Base-by-base conservation (phyloP, 2,888 invertebrate genomes). In the Leptarthrus brevirostris region DNA sequence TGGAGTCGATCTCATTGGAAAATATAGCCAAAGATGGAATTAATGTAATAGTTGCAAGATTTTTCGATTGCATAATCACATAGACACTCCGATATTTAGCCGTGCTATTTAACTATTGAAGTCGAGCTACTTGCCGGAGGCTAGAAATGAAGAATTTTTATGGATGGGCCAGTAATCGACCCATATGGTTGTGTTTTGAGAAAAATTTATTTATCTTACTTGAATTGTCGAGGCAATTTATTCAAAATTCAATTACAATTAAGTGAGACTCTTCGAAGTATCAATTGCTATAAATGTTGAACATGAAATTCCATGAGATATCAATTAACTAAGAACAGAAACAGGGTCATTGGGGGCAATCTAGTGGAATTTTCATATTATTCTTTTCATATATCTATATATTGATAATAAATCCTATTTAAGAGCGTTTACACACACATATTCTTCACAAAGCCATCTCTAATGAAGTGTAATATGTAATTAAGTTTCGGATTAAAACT, bases 11-110 rank as follows among this genome's bases (percentile, higher is more conserved):
- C 20, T 61, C 36, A 61, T 61, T 61, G 61, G 61, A 61, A 61
- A 61, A 61, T 16, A 40, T 40, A 56, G 0, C 61, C 61, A 61
- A 61, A 61, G 61, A 61, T 40, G 61, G 61, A 61, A 20, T 61
- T 61, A 61, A 61, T 61, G 61, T 61, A 61, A 61, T 61, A 61
- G 61, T 40, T 16, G 22, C 61, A 20, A 61, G 61, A 61, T 61
- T 61, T 61, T 14, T 61, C 22, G 61, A 61, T 61, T 61, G 61
- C 61, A 61, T 61, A 61, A 61, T 40, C 22, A 34, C 34, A 34
- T 61, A 40, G 18, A 40, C 20, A 40, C 20, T n/a, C 40, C 34
- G 61, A 36, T 36, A 61, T 40, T 61, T 40, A 61, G 16, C 34
- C 61, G 61, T 40, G 61, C 34, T 61, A 61, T 61, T 61, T 61